phyloP scores from a whole-genome alignment of 2,113 vertebrate genomes.

The Nasalis larvatus region DNA sequence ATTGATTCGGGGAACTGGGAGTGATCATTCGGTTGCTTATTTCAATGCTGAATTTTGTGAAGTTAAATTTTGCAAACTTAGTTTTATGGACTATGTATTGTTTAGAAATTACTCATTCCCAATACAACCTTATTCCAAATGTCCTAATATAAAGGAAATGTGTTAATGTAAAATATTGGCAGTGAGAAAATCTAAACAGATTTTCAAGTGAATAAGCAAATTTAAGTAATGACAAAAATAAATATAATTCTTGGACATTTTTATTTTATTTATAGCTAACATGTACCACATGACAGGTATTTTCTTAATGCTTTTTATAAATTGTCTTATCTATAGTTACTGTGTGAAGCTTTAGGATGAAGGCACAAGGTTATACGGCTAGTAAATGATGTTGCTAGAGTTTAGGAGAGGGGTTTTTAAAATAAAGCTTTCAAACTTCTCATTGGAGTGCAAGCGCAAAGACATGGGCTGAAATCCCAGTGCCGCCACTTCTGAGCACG shows the following conservation, averaged over 20 bases:
- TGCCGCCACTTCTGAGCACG: neutral
- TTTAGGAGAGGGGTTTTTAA: neutral
- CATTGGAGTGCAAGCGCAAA: neutral
- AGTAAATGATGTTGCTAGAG: neutral
- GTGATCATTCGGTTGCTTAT: neutral
- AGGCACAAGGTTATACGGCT: neutral
- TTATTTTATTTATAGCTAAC: neutral
- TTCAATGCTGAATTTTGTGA: neutral
- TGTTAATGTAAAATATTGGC: neutral
- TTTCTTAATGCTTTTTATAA: neutral
- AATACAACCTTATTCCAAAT: neutral
- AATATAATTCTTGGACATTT: neutral
- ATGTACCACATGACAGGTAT: neutral
- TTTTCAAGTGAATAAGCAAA: neutral
- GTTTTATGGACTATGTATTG: neutral
- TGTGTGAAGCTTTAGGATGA: slow-evolving; percentile 5
- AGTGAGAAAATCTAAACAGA: neutral
- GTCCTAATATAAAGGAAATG: neutral
- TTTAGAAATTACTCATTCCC: neutral
- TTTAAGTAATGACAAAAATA: neutral
- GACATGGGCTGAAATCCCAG: neutral
- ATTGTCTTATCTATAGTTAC: neutral
- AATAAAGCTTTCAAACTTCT: neutral
- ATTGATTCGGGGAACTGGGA: neutral
- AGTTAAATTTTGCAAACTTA: slow-evolving; percentile 15